Evolutionary conservation across 2,797 vertebrate species (phyloP), one percentile per base, ranked within the genome.

Genomic region (Paratrypauchen microcephalus): DNA sequence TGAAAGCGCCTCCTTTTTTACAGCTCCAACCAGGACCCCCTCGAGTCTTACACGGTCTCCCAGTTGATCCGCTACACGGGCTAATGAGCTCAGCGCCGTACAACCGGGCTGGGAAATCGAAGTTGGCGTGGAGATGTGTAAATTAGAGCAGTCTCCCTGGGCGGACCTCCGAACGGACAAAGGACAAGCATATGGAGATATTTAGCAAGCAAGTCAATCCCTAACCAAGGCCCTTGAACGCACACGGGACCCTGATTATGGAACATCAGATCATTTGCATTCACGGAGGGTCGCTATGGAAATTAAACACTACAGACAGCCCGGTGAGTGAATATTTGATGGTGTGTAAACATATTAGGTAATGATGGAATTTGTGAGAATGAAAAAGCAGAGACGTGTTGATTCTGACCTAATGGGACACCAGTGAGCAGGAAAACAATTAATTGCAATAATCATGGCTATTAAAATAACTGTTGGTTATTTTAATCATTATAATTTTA

Each of bases 71-170:
- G 88, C 85, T 76, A 81, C 81, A 82, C 21, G 70, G 79, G 83
- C 77, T 93, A 93, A 93, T 93, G 87, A 92, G 86, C 86, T 83
- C 78, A 70, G 58, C 69, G 32, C 70, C 18, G 55, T 58, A 75
- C 76, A 87, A 66, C 84, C 81, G 70, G 56, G 72, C 62, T 32
- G 65, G 78, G 77, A 89, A 87, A 92, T 89, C 83, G 73, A 90
- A 88, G 64, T 67, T 75, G 79, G 69, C 50, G 28, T 36, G 72
- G 77, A 76, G 76, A 85, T 3, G 74, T 75, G 82, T 77, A 88
- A 90, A 89, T 92, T 84, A 83, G 72, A 75, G 67, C 15, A 62
- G 81, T 75, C 78, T 88, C 86, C 80, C 81, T 24, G 68, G 82
- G 87, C 69, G 57, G 65, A 61, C 52, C 18, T 47, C 57, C 16